Evolutionary conservation across 2,888 invertebrate species (phyloP).

Genomic region (Pseudeuparius sepicola): DNA sequence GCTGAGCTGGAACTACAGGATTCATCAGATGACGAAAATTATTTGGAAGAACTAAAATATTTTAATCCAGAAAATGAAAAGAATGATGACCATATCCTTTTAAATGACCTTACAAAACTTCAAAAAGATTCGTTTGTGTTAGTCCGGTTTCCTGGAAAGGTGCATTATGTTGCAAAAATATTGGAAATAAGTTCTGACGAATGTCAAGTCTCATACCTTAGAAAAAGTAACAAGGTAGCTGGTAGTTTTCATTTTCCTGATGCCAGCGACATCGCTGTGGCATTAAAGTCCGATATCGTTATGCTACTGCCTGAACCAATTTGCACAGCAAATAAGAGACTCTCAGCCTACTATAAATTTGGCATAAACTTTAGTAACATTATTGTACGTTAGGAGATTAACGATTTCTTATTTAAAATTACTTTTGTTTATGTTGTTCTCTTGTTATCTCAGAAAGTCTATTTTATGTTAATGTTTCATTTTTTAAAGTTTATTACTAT

Average conservation of each 20-base stretch:
- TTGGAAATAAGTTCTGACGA: conserved; percentile 5
- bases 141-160: conserved; percentile 7
- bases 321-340: too few relatives aligned
- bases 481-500: too few relatives aligned
- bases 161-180: conserved; percentile 8
- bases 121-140: conserved; percentile 9
- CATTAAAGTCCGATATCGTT: too few relatives aligned
- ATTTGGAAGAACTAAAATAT: conserved; percentile 3
- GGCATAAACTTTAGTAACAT: too few relatives aligned
- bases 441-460: too few relatives aligned
- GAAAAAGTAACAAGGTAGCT: conserved; percentile 4
- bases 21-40: conserved; percentile 7
- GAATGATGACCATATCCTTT: conserved; percentile 1
- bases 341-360: too few relatives aligned
- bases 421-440: too few relatives aligned
- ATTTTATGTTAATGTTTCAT: too few relatives aligned
- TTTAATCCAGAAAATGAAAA: conserved; percentile 1
- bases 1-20: conserved; percentile 3
- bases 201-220: conserved; percentile 5
- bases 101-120: conserved; percentile 6
- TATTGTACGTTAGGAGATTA: too few relatives aligned
- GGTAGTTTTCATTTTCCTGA: neutral
- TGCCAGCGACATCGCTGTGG: too few relatives aligned
- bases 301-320: too few relatives aligned
- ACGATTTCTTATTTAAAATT: too few relatives aligned